Percentiles rank a stretch among this genome's conserved stretches.
phyloP scores from a whole-genome alignment of 2,888 invertebrate species.

The Anoplius nigerrimus region DNA sequence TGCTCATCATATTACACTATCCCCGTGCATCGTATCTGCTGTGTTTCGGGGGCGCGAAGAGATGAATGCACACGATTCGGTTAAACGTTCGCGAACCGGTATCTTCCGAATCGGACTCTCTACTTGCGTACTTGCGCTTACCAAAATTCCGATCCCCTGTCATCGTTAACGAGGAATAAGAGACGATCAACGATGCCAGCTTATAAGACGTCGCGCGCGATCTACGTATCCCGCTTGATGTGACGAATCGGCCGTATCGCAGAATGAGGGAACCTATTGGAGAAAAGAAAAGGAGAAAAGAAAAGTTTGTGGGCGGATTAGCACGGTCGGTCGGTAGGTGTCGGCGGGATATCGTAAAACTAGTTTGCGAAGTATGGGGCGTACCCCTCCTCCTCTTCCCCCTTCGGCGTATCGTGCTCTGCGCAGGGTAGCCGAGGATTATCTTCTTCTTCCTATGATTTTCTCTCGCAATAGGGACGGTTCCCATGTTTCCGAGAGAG shows the following conservation, averaged over 20 bases:
- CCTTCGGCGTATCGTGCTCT: not conserved
- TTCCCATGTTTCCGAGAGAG: too few species aligned
- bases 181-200: too few species aligned
- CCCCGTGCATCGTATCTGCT: slow-evolving; percentile 50
- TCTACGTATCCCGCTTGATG: too few species aligned
- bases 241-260: too few species aligned
- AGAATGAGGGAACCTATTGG: too few species aligned
- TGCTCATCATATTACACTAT: slow-evolving; percentile 54
- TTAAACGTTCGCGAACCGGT: slow-evolving; percentile 51
- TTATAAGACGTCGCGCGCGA: too few species aligned
- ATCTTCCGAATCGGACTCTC: slow-evolving; percentile 53
- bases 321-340: slow-evolving; percentile 59
- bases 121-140: slow-evolving; percentile 42
- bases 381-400: slow-evolving; percentile 21
- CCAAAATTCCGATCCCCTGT: slow-evolving; percentile 45
- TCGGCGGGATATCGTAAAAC: slow-evolving; percentile 63
- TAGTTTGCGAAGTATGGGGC: slow-evolving; percentile 60
- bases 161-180: too few species aligned
- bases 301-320: slow-evolving; percentile 59
- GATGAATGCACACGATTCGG: slow-evolving; percentile 59
- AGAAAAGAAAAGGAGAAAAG: slow-evolving; percentile 43
- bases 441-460: too few species aligned
- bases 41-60: slow-evolving; percentile 50
- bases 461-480: too few species aligned
- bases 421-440: not conserved